Evolutionary conservation across 2,113 vertebrate species (phyloP).

Genomic region (Silurus meridionalis): DNA sequence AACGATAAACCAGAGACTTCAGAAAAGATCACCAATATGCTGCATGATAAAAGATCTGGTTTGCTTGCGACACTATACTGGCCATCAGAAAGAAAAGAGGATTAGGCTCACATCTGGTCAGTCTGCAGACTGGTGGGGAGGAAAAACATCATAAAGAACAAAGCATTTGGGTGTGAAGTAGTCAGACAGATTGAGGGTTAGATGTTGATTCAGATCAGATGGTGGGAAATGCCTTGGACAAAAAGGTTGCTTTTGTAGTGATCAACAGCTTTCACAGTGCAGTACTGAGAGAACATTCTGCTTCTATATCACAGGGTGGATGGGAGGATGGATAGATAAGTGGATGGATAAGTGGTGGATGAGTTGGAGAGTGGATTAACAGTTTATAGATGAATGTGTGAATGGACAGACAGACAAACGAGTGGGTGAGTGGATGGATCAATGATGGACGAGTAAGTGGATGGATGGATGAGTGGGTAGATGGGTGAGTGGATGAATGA

Average conservation of each 20-base stretch:
- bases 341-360: background rate
- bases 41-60: background rate
- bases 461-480: background rate
- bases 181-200: background rate
- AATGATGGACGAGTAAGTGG: background rate
- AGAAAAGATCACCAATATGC: background rate
- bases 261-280: background rate
- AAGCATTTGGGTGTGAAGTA: slow-evolving; percentile 9
- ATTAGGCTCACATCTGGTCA: background rate
- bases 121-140: no score
- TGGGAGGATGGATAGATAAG: background rate
- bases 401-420: no score
- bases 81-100: background rate
- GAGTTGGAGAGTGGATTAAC: no score
- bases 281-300: background rate
- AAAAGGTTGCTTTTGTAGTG: background rate
- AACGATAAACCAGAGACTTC: background rate
- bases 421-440: background rate
- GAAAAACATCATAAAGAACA: background rate
- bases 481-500: background rate
- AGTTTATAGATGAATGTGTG: no score
- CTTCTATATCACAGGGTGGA: background rate
- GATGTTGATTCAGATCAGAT: background rate
- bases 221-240: background rate
- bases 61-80: background rate